phyloP scores from a whole-genome alignment of 2,888 invertebrate genomes.

The Camponotus fellah region DNA sequence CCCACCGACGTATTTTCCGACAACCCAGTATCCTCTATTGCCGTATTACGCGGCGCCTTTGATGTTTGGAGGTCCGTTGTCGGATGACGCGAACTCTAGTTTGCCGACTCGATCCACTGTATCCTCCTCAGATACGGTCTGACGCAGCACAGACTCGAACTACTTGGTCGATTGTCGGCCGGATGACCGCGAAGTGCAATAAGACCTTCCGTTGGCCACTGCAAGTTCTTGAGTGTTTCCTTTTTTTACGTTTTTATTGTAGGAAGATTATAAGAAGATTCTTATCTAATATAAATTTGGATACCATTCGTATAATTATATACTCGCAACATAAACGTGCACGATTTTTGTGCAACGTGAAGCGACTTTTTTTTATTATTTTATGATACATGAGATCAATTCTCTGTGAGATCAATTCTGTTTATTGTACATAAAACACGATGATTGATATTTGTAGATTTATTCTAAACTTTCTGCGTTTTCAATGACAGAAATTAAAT shows the following conservation, averaged over 20 bases:
- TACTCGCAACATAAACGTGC: not conserved
- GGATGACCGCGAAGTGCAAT: constrained; percentile 55
- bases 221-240: not conserved
- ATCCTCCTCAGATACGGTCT: constrained; percentile 71
- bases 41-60: constrained; percentile 89
- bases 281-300: constrained; percentile 2
- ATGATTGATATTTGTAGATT: constrained; percentile 6
- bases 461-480: not conserved
- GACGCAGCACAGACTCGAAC: constrained; percentile 59
- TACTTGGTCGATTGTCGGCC: constrained; percentile 62
- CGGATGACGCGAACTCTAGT: constrained; percentile 81
- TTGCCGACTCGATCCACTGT: constrained; percentile 72
- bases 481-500: not conserved
- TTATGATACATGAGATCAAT: not conserved
- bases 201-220: constrained; percentile 44
- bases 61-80: constrained; percentile 88
- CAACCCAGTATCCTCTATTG: constrained; percentile 88
- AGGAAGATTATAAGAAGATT: not conserved
- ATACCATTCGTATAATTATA: not conserved
- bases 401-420: not conserved
- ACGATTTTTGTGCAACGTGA: not conserved
- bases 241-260: not conserved
- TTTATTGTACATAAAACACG: constrained; percentile 63
- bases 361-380: not conserved
- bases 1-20: constrained; percentile 90